Evolutionary conservation across 2,797 vertebrate genomes (phyloP).

Genomic region (Poecilia picta): DNA sequence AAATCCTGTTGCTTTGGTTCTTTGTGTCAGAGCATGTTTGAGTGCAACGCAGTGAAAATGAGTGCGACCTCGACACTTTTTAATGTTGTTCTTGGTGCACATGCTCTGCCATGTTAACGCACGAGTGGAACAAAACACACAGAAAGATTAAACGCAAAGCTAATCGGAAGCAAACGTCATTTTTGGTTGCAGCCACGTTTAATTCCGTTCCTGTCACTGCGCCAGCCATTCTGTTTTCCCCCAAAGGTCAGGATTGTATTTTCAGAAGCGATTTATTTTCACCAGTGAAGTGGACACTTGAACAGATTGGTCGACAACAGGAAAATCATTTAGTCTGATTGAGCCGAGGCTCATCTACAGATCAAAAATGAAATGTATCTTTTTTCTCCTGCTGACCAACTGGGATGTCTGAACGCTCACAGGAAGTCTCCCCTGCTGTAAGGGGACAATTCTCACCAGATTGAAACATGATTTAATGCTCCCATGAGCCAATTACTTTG

Average conservation of each 20-base stretch:
- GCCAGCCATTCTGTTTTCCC: neutral
- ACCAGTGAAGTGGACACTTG: slow-evolving; percentile 13
- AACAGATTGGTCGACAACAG: slow-evolving; percentile 1
- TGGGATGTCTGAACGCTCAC: slow-evolving; percentile 35
- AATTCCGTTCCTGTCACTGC: neutral
- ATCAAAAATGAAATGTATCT: slow-evolving; percentile 27
- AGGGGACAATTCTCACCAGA: slow-evolving; percentile 44
- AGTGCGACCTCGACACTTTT: slow-evolving; percentile 24
- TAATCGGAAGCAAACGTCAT: neutral
- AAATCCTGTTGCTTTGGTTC: slow-evolving; percentile 36
- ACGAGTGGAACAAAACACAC: neutral
- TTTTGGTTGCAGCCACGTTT: neutral
- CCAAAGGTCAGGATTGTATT: slow-evolving; percentile 27
- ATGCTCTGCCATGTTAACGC: neutral
- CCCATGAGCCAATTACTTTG: slow-evolving; percentile 59
- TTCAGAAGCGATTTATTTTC: slow-evolving; percentile 17
- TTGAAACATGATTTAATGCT: slow-evolving; percentile 73
- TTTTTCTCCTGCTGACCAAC: slow-evolving; percentile 13
- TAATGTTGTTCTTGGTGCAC: neutral
- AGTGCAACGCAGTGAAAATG: neutral
- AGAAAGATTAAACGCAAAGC: neutral
- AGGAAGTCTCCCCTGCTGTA: slow-evolving; percentile 13
- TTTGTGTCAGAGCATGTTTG: neutral
- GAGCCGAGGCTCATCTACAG: slow-evolving; percentile 6
- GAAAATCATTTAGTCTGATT: slow-evolving; percentile 12